These are phyloP conservation scores for Prunella himalayana DNA, from an alignment of 2,113 vertebrate species.

Conservation along the genomic window DNA sequence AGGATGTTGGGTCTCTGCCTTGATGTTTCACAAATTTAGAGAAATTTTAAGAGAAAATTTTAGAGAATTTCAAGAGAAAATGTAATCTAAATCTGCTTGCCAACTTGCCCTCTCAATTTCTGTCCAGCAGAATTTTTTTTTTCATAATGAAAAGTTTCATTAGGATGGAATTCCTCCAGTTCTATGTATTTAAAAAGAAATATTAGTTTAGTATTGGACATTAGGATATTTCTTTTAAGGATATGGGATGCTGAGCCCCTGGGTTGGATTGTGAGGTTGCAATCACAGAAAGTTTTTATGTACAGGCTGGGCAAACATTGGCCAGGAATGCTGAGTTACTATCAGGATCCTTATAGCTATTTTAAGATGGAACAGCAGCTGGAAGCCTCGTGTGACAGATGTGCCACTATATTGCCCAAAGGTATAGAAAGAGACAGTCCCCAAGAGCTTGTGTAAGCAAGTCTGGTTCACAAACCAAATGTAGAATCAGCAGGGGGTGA, in stretches of 20 bases:
- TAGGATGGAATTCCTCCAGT: neutral
- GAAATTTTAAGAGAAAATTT: neutral
- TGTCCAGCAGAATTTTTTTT: neutral
- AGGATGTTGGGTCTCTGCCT: neutral
- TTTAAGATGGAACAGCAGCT: neutral
- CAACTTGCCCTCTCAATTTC: neutral
- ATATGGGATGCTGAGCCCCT: neutral
- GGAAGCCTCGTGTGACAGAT: neutral
- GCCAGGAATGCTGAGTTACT: neutral
- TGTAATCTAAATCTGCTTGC: neutral
- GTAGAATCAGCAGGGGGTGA: neutral
- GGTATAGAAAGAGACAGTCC: neutral
- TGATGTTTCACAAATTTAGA: neutral
- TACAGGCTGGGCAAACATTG: neutral
- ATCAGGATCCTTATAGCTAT: neutral
- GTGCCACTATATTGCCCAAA: neutral
- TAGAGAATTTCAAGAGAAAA: neutral
- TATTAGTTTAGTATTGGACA: neutral
- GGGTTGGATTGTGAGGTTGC: neutral
- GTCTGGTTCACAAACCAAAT: neutral
- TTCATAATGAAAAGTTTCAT: neutral
- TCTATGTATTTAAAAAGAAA: neutral
- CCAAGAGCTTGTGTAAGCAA: neutral
- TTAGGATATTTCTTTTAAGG: neutral
- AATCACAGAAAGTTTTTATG: neutral